These are phyloP conservation scores for Diplolepis rosae DNA, from an alignment of 2,888 invertebrate genomes.

Conservation along the genomic window DNA sequence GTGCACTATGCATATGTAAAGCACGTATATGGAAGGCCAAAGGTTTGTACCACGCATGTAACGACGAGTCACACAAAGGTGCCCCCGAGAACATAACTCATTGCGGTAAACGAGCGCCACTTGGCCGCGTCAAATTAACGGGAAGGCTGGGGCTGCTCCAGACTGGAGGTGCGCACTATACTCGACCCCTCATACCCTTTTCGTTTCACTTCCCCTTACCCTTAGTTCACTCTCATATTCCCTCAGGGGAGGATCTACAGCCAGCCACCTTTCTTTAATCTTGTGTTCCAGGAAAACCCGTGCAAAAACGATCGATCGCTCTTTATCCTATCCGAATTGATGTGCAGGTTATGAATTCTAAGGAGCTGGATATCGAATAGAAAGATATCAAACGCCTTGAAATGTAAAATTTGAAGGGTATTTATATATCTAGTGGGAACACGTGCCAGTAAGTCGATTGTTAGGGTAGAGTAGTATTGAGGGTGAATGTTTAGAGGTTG, in stretches of 20 bases:
- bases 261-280: neutral
- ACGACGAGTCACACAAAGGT: slow-evolving; percentile 60
- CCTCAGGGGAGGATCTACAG: neutral
- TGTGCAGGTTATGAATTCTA: slow-evolving; percentile 24
- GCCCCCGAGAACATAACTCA: slow-evolving; percentile 65
- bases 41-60: slow-evolving; percentile 48
- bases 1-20: neutral
- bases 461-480: neutral
- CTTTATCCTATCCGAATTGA: slow-evolving; percentile 20
- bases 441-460: neutral
- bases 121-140: slow-evolving; percentile 65
- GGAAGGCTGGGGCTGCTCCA: slow-evolving; percentile 49
- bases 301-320: slow-evolving; percentile 5
- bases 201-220: neutral
- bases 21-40: slow-evolving; percentile 41
- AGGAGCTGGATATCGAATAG: slow-evolving; percentile 1
- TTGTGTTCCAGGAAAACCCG: neutral
- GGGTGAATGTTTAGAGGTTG: neutral
- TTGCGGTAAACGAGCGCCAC: slow-evolving; percentile 64
- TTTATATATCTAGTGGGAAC: neutral
- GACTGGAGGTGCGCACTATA: slow-evolving; percentile 45
- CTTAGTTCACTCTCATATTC: neutral
- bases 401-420: neutral
- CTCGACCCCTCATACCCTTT: slow-evolving; percentile 39
- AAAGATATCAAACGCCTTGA: neutral